Conservation (phyloP, 1,140 invertebrate species). For the Caenorhabditis tropicalis region DNA sequence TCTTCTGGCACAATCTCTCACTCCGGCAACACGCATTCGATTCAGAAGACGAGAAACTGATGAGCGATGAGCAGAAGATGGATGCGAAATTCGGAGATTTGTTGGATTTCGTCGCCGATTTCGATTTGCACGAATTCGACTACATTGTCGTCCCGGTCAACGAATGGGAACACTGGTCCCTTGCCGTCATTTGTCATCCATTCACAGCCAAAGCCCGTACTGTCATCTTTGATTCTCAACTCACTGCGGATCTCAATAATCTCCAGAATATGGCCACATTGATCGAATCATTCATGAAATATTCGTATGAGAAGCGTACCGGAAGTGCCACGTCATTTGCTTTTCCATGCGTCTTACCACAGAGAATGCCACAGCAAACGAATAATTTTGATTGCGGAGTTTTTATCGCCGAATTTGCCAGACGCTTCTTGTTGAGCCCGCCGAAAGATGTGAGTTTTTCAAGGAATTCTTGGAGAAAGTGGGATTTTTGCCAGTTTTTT, state of each 20-base stretch:
- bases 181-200: slow-evolving; percentile 53
- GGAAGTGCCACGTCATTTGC: slow-evolving; percentile 6
- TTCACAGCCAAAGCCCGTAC: slow-evolving; percentile 49
- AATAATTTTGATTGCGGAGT: slow-evolving; percentile 56
- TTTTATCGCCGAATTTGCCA: slow-evolving; percentile 55
- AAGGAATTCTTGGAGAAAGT: too few relatives aligned
- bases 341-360: slow-evolving; percentile 43
- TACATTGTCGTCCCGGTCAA: slow-evolving; percentile 57
- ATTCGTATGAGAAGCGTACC: slow-evolving; percentile 15
- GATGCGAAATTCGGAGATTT: slow-evolving; percentile 53
- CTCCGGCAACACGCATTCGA: slow-evolving; percentile 34
- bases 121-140: slow-evolving; percentile 56
- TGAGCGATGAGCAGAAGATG: slow-evolving; percentile 43
- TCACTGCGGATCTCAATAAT: slow-evolving; percentile 49
- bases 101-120: slow-evolving; percentile 53
- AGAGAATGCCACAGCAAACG: slow-evolving; percentile 49
- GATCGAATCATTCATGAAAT: slow-evolving; percentile 49
- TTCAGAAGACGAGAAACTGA: slow-evolving; percentile 27
- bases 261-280: slow-evolving; percentile 44
- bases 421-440: slow-evolving; percentile 54
- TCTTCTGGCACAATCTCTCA: slow-evolving; percentile 58
- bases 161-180: slow-evolving; percentile 59
- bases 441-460: slow-evolving; percentile 50
- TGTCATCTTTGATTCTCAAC: slow-evolving; percentile 53
- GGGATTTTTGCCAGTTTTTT: too few relatives aligned